These are phyloP conservation scores for Drosophila lacertosa DNA, from an alignment of 1,140 invertebrate species.

Conservation along the genomic window DNA sequence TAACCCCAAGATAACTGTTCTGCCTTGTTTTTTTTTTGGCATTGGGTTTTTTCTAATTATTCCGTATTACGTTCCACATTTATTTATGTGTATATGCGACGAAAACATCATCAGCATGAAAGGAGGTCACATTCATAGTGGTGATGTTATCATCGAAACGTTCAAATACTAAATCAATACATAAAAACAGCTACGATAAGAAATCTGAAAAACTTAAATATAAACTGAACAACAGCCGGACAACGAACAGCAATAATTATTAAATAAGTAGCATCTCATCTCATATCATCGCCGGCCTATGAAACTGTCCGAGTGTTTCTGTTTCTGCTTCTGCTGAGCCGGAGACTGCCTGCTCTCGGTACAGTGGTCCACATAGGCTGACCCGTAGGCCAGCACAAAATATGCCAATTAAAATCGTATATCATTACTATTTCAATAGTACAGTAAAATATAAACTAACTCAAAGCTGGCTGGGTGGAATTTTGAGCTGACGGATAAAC, in stretches of 20 bases:
- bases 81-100: conserved; percentile 21
- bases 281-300: conserved; percentile 68
- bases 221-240: conserved; percentile 70
- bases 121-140: conserved; percentile 81
- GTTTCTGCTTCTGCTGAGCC: conserved; percentile 1
- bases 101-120: conserved; percentile 59
- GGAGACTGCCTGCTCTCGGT: conserved; percentile 1
- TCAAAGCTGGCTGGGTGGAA: too few species aligned
- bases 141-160: conserved; percentile 82
- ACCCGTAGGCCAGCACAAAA: background rate
- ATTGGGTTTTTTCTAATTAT: conserved; percentile 15
- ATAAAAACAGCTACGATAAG: conserved; percentile 82
- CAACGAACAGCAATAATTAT: conserved; percentile 67
- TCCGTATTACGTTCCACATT: conserved; percentile 43
- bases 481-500: too few species aligned
- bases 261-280: conserved; percentile 71
- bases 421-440: background rate
- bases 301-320: conserved; percentile 37
- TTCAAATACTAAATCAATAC: conserved; percentile 84
- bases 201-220: conserved; percentile 81
- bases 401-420: conserved; percentile 15
- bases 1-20: background rate
- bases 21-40: conserved; percentile 9
- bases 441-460: too few species aligned
- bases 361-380: conserved; percentile 46